Conservation (phyloP, 1,140 invertebrate species). For the Sitophilus oryzae region DNA sequence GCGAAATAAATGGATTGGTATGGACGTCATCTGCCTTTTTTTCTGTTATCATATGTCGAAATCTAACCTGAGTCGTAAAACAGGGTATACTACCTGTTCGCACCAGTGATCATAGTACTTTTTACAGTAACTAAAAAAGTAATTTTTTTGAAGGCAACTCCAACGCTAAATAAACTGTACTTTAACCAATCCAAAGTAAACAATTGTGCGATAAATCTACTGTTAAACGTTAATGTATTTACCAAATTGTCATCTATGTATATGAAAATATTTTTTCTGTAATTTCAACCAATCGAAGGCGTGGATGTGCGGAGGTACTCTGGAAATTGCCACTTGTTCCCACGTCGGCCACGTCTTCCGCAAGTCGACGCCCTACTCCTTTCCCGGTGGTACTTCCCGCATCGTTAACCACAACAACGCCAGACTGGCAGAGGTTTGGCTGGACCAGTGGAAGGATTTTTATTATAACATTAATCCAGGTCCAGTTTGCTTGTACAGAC, state of each 20-base stretch:
- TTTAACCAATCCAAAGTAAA: neutral
- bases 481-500: constrained; percentile 39
- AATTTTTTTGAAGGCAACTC: too few species aligned
- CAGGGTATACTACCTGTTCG: too few species aligned
- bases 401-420: constrained; percentile 99
- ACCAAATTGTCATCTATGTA: too few species aligned
- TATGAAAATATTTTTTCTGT: constrained; percentile 3
- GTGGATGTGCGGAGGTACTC: constrained; percentile 94
- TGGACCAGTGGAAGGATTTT: constrained; percentile 97
- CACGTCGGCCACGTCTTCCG: constrained; percentile 98
- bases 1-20: too few species aligned
- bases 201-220: constrained; percentile 4
- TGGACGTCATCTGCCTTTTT: too few species aligned
- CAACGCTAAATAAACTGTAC: too few species aligned
- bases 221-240: neutral
- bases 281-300: constrained; percentile 56
- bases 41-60: too few species aligned
- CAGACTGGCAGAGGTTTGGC: constrained; percentile 92
- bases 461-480: constrained; percentile 98
- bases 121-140: too few species aligned
- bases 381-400: constrained; percentile 95
- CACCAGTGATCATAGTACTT: too few species aligned
- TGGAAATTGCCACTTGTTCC: constrained; percentile 96
- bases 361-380: constrained; percentile 98
- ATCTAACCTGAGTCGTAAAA: too few species aligned